Evolutionary conservation across 2,888 invertebrate species (phyloP).

Genomic region (Xestia ashworthii): DNA sequence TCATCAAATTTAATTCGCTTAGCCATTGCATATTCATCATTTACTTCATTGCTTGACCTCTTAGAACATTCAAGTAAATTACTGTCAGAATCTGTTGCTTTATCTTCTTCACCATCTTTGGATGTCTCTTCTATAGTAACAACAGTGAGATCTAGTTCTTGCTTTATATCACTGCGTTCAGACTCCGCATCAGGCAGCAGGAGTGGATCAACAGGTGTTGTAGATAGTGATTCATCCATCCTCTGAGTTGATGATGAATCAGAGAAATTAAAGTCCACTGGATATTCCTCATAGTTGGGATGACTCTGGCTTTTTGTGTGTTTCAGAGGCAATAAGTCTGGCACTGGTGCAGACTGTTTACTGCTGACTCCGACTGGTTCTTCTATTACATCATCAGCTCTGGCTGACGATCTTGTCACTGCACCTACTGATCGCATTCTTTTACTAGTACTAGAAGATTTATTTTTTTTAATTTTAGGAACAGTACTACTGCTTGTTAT

Average conservation of each 20-base stretch:
- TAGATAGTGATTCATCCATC: constrained; percentile 84
- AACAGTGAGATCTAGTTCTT: constrained; percentile 83
- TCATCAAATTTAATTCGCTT: constrained; percentile 86
- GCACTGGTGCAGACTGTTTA: constrained; percentile 84
- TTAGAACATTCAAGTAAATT: constrained; percentile 80
- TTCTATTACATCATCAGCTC: constrained; percentile 83
- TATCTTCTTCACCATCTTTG: constrained; percentile 82
- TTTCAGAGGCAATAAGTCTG: constrained; percentile 87
- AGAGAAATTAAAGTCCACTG: constrained; percentile 86
- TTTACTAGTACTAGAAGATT: constrained; percentile 87
- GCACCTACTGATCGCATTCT: constrained; percentile 92
- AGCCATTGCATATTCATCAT: constrained; percentile 76
- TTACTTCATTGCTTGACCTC: constrained; percentile 81
- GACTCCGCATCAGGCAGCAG: constrained; percentile 84
- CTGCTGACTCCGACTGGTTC: constrained; percentile 72
- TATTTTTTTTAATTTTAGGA: constrained; percentile 88
- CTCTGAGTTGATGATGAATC: constrained; percentile 84
- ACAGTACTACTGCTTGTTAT: constrained; percentile 89
- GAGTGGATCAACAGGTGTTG: constrained; percentile 87
- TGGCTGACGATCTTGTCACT: constrained; percentile 92
- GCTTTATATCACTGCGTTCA: constrained; percentile 82
- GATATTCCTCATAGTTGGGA: constrained; percentile 86
- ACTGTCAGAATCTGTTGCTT: constrained; percentile 76
- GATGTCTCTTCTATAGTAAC: constrained; percentile 85
- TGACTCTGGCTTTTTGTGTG: constrained; percentile 77